phyloP scores from a whole-genome alignment of 2,888 invertebrate genomes.

The Neoascia interrupta region DNA sequence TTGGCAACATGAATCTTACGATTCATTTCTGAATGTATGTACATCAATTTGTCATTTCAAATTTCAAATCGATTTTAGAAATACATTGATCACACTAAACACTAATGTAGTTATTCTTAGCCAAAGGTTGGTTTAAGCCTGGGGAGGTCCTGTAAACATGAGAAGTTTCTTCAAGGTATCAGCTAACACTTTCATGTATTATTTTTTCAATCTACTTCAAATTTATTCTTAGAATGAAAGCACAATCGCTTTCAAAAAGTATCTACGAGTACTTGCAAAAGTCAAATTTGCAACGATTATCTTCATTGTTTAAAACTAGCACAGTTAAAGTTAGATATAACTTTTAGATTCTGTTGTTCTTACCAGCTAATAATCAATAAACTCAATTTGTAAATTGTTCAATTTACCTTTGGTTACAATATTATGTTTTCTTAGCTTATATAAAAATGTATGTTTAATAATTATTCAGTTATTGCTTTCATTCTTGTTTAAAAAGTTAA shows the following conservation, averaged over 20 bases:
- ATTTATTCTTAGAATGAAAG: slow-evolving; percentile 47
- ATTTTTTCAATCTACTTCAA: slow-evolving; percentile 42
- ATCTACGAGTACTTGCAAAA: slow-evolving; percentile 37
- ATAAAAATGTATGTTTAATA: slow-evolving; percentile 59
- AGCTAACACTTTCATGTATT: slow-evolving; percentile 59
- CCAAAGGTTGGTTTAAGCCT: slow-evolving; percentile 52
- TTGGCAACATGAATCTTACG: slow-evolving; percentile 65
- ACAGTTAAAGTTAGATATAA: slow-evolving; percentile 50
- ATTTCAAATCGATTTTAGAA: slow-evolving; percentile 47
- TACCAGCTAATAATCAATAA: slow-evolving; percentile 47
- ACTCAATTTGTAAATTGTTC: slow-evolving; percentile 61
- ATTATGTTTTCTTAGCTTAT: slow-evolving; percentile 56
- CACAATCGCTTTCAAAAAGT: slow-evolving; percentile 54
- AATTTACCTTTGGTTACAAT: slow-evolving; percentile 50
- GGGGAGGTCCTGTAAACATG: slow-evolving; percentile 46
- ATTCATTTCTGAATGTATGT: slow-evolving; percentile 66
- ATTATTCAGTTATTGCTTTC: slow-evolving; percentile 64
- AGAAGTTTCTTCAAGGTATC: slow-evolving; percentile 68
- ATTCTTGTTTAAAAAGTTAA: slow-evolving; percentile 38
- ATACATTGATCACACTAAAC: slow-evolving; percentile 52
- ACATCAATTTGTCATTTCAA: slow-evolving; percentile 53
- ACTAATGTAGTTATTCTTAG: slow-evolving; percentile 55
- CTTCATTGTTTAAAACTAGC: slow-evolving; percentile 39
- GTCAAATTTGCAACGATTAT: slow-evolving; percentile 45
- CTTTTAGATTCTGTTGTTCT: slow-evolving; percentile 56